Conservation (phyloP, 2,797 vertebrate genomes). For the Hydrophis major region DNA sequence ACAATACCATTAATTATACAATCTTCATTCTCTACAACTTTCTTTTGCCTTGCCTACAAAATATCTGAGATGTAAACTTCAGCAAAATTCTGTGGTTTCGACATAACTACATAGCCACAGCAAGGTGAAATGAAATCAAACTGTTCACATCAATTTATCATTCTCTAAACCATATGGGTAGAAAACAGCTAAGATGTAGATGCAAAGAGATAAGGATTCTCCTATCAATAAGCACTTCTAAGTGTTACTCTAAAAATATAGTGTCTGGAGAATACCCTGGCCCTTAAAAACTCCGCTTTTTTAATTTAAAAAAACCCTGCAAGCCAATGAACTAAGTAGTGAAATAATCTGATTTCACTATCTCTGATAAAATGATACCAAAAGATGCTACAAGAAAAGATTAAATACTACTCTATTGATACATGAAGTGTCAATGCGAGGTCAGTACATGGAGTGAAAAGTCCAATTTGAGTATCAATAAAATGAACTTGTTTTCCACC, state of each 20-base stretch:
- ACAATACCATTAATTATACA: not conserved
- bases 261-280: not conserved
- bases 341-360: not conserved
- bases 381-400: not conserved
- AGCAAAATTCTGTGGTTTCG: not conserved
- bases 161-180: not conserved
- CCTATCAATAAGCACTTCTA: not conserved
- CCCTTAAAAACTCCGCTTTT: not conserved
- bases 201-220: not conserved
- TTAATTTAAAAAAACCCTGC: not conserved
- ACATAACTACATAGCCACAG: not conserved
- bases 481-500: not conserved
- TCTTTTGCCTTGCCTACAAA: not conserved
- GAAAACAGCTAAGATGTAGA: constrained; percentile 17
- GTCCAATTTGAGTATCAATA: not conserved
- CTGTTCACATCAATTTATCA: not conserved
- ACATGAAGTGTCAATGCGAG: not conserved
- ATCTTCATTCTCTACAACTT: not conserved
- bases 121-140: not conserved
- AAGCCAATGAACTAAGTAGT: not conserved
- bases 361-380: not conserved
- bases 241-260: not conserved
- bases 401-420: not conserved
- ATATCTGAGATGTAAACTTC: not conserved
- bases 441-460: not conserved